Conservation (phyloP, 2,797 vertebrate species). For the Acanthornis magna region DNA sequence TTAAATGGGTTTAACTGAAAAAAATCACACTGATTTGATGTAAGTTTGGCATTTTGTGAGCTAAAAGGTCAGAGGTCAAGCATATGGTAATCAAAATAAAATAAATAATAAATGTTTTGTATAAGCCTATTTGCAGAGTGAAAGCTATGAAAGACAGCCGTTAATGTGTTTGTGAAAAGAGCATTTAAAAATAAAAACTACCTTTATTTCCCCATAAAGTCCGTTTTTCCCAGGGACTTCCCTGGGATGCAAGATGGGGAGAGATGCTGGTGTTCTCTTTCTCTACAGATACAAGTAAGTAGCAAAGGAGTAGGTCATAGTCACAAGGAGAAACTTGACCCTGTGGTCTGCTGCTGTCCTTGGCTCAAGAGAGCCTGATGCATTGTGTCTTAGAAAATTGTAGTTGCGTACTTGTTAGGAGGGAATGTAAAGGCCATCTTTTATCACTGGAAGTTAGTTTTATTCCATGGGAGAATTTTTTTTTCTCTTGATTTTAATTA, state of each 20-base stretch:
- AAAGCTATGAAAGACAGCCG: background rate
- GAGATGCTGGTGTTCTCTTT: background rate
- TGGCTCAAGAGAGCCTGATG: background rate
- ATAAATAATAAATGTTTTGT: background rate
- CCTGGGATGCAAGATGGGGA: background rate
- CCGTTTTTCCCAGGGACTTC: background rate
- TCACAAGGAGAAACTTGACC: background rate
- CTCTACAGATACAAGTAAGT: background rate
- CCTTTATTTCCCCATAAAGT: background rate
- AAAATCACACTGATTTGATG: background rate
- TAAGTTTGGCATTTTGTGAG: background rate
- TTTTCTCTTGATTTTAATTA: background rate
- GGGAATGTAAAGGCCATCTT: background rate
- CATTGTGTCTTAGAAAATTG: background rate
- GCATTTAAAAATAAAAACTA: background rate
- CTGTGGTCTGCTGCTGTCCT: background rate
- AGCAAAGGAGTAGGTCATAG: background rate
- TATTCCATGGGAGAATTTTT: background rate
- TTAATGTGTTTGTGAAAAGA: background rate
- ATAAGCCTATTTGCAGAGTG: background rate
- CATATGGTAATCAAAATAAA: background rate
- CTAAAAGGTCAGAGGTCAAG: background rate
- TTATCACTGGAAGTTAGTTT: background rate
- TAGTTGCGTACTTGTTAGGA: background rate
- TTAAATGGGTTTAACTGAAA: background rate